Percentiles rank a stretch among this genome's conserved stretches.
phyloP scores from a whole-genome alignment of 2,888 invertebrate species.

The Smittia aterrima region DNA sequence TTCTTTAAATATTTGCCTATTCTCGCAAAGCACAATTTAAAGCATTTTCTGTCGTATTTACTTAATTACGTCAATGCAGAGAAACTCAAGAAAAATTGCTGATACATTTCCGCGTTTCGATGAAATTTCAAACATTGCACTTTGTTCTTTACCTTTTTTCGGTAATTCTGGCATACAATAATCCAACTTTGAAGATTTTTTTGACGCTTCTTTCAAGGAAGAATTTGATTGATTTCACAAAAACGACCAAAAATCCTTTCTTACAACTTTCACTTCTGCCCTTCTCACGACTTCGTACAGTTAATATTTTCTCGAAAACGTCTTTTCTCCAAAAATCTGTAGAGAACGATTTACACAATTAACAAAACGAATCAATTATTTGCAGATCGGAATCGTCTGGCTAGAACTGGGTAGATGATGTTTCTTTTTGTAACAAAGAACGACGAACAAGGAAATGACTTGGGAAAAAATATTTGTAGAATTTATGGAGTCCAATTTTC shows the following conservation, averaged over 20 bases:
- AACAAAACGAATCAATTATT: constrained; percentile 21
- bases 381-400: constrained; percentile 1
- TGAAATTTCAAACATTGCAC: background rate
- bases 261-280: constrained; percentile 28
- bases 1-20: too few species aligned
- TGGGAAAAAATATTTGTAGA: background rate
- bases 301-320: background rate
- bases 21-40: too few species aligned
- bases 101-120: background rate
- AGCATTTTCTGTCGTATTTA: too few species aligned
- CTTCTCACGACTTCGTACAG: background rate
- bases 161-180: constrained; percentile 40
- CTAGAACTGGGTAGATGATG: constrained; percentile 28
- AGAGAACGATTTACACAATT: background rate
- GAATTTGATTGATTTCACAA: background rate
- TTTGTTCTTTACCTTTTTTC: constrained; percentile 25
- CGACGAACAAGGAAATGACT: background rate
- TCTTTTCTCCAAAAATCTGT: background rate
- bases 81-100: background rate
- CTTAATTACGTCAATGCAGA: background rate
- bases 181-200: constrained; percentile 29
- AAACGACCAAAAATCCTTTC: background rate
- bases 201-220: background rate
- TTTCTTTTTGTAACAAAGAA: background rate
- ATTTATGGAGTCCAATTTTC: too few species aligned